Evolutionary conservation across 2,888 invertebrate genomes (phyloP).

Genomic region (Anthrax anthrax): DNA sequence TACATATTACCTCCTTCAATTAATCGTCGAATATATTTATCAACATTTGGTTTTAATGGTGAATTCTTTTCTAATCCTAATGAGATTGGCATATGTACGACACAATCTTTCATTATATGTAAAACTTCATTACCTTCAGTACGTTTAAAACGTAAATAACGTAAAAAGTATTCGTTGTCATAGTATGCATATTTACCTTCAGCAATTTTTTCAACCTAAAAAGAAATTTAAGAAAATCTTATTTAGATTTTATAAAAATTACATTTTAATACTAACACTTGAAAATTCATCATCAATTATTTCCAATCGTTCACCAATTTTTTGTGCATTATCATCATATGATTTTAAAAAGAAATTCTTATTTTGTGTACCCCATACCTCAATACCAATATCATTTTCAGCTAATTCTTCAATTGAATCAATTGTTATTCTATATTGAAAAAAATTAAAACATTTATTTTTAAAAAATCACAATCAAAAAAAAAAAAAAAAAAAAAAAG

Average conservation of each 20-base stretch:
- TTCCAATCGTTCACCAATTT: constrained; percentile 53
- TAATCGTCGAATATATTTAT: constrained; percentile 49
- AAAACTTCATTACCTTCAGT: constrained; percentile 36
- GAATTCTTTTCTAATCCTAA: constrained; percentile 72
- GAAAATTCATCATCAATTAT: constrained; percentile 44
- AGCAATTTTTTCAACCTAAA: constrained; percentile 42
- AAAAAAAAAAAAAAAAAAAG: not conserved
- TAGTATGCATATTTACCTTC: constrained; percentile 64
- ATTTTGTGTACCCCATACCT: constrained; percentile 59
- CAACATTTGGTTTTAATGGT: constrained; percentile 53
- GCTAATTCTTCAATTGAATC: constrained; percentile 58
- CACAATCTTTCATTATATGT: constrained; percentile 71
- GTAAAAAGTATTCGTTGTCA: constrained; percentile 58
- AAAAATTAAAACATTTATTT: not conserved
- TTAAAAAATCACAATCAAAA: too few species aligned
- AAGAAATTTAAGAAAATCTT: not conserved
- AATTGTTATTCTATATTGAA: constrained; percentile 50
- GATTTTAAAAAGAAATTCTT: constrained; percentile 56
- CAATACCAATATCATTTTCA: constrained; percentile 46
- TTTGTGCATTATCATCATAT: constrained; percentile 48
- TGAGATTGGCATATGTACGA: constrained; percentile 66
- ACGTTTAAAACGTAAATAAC: constrained; percentile 46
- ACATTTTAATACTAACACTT: constrained; percentile 36
- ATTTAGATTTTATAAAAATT: not conserved
- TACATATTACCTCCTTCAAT: constrained; percentile 48